A percentile compares a stretch with the other conserved stretches of the same genome.
Evolutionary conservation across 2,113 vertebrate species (phyloP).

Genomic region (Rhea americana): DNA sequence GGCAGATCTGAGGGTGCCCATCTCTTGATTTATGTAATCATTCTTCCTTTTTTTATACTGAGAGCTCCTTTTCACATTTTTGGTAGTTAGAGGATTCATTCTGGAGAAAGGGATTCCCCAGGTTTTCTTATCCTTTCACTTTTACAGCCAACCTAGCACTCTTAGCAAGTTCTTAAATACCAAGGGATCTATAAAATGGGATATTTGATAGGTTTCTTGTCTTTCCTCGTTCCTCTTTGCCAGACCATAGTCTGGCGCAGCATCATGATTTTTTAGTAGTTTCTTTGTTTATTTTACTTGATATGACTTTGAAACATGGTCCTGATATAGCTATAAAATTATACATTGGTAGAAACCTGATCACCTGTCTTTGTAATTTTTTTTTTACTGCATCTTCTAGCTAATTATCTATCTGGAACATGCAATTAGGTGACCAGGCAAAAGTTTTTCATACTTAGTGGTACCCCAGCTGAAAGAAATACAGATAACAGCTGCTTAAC

Average conservation of each 20-base stretch:
- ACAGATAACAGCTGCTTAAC: slow-evolving; percentile 1
- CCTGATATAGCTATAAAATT: not conserved
- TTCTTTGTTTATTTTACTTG: slow-evolving; percentile 46
- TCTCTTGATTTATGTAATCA: not conserved
- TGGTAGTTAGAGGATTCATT: not conserved
- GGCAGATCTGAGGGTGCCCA: not conserved
- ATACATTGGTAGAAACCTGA: slow-evolving; percentile 6
- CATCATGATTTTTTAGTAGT: not conserved
- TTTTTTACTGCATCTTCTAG: slow-evolving; percentile 39
- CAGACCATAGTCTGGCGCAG: not conserved
- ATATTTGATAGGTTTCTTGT: not conserved
- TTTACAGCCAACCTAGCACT: not conserved
- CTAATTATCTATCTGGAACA: slow-evolving; percentile 79
- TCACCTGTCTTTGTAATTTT: slow-evolving; percentile 19
- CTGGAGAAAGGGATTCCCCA: not conserved
- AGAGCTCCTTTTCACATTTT: not conserved
- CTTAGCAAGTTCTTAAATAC: not conserved
- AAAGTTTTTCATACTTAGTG: slow-evolving; percentile 55
- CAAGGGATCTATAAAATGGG: not conserved
- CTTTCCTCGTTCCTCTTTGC: not conserved
- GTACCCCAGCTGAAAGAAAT: not conserved
- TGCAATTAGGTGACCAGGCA: slow-evolving; percentile 75
- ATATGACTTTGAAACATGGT: not conserved
- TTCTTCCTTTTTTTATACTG: not conserved
- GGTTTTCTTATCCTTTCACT: not conserved